Conservation (phyloP, 2,113 vertebrate species). For the Pimephales promelas region DNA sequence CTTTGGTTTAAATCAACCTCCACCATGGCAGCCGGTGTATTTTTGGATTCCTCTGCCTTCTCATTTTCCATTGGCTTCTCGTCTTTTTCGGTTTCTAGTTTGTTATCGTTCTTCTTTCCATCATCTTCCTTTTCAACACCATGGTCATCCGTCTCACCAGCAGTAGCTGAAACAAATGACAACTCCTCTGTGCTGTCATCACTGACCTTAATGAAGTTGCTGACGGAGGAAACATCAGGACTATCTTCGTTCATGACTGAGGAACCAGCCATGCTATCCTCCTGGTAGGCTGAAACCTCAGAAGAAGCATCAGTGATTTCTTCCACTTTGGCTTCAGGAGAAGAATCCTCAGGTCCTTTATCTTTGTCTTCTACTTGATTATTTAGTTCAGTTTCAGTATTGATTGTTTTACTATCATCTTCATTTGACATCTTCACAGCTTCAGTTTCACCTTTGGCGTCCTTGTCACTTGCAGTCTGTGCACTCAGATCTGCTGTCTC, state of each 20-base stretch:
- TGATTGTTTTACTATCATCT: not conserved
- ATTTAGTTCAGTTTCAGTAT: not conserved
- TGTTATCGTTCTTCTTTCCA: slow-evolving; percentile 9
- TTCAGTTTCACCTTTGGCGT: slow-evolving; percentile 16
- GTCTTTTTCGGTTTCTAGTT: slow-evolving; percentile 29
- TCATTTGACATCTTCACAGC: slow-evolving; percentile 17
- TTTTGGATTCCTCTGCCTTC: not conserved
- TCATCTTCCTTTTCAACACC: slow-evolving; percentile 48
- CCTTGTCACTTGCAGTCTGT: not conserved
- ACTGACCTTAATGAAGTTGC: slow-evolving; percentile 57
- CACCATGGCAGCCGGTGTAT: not conserved
- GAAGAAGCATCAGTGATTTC: slow-evolving; percentile 27
- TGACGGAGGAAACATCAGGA: slow-evolving; percentile 63
- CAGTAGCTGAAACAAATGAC: slow-evolving; percentile 62
- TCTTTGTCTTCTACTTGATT: slow-evolving; percentile 36
- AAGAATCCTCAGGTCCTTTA: not conserved
- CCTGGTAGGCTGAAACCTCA: slow-evolving; percentile 56
- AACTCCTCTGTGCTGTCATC: slow-evolving; percentile 68
- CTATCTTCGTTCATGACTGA: slow-evolving; percentile 60
- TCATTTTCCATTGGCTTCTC: slow-evolving; percentile 28
- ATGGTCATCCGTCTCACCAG: slow-evolving; percentile 58
- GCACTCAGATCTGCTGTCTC: not conserved
- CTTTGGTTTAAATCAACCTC: slow-evolving; percentile 32
- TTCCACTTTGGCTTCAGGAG: not conserved
- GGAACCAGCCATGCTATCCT: slow-evolving; percentile 60